These are phyloP conservation scores for Synergus umbraculus DNA, from an alignment of 2,888 invertebrate genomes.

Conservation along the genomic window DNA sequence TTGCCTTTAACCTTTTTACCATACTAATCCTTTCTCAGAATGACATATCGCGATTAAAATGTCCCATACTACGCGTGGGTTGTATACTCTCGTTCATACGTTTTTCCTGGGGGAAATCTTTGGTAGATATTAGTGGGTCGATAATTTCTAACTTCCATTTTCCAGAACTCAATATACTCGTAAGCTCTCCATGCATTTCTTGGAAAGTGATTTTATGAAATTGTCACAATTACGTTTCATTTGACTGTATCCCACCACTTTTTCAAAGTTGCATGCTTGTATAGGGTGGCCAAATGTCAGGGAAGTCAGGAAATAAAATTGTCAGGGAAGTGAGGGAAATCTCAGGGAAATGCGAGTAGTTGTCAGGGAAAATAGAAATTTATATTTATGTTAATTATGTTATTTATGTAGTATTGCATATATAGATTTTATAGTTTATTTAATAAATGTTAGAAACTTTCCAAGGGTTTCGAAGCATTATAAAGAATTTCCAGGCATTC, in stretches of 20 bases:
- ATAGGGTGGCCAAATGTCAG: no score
- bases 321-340: no score
- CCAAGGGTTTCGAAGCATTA: no score
- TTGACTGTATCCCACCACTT: background rate
- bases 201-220: background rate
- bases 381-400: no score
- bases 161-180: constrained; percentile 1
- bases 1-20: constrained; percentile 37
- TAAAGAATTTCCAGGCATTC: no score
- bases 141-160: constrained; percentile 34
- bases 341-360: no score
- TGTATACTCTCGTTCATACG: background rate
- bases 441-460: no score
- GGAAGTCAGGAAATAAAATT: no score
- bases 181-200: background rate
- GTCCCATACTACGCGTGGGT: constrained; percentile 42
- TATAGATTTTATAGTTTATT: no score
- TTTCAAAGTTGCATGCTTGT: background rate
- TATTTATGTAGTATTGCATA: no score
- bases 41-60: constrained; percentile 49
- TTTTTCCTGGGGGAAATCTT: constrained; percentile 37
- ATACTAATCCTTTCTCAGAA: constrained; percentile 43
- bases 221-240: background rate
- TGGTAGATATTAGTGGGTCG: constrained; percentile 25
- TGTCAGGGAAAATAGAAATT: no score